A percentile compares a stretch with the other conserved stretches of the same genome.
phyloP scores from a whole-genome alignment of 2,797 vertebrate species.

The Chloroceryle inda region DNA sequence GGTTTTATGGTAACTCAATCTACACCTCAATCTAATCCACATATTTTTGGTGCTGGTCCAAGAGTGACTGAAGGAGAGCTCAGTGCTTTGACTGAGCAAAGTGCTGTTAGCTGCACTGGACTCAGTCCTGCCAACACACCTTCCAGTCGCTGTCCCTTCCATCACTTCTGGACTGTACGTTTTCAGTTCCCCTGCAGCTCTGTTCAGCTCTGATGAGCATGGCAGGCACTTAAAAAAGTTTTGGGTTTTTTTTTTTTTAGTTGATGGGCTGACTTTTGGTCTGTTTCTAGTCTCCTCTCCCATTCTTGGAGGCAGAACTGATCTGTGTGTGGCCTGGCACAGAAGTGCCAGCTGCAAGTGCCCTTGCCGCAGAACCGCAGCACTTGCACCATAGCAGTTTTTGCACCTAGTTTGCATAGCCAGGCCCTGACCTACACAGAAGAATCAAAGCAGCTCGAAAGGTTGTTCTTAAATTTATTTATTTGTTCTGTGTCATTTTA shows the following conservation, averaged over 20 bases:
- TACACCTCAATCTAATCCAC: background rate
- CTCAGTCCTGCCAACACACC: background rate
- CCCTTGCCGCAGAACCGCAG: background rate
- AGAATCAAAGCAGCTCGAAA: background rate
- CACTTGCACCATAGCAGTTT: background rate
- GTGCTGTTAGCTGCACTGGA: background rate
- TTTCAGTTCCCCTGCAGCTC: rapidly evolving
- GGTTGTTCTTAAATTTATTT: background rate
- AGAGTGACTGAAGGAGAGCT: background rate
- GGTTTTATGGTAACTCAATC: background rate
- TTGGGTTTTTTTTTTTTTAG: background rate
- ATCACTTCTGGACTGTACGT: rapidly evolving
- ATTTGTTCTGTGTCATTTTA: background rate
- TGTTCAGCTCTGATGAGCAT: rapidly evolving
- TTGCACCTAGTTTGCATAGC: background rate
- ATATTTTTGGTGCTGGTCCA: background rate
- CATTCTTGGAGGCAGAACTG: rapidly evolving
- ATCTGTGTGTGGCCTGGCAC: background rate
- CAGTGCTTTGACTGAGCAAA: background rate
- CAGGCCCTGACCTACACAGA: background rate
- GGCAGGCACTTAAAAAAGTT: background rate
- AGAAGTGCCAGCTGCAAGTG: background rate
- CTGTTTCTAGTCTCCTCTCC: background rate
- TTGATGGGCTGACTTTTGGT: background rate
- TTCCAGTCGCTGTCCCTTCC: background rate